Evolutionary conservation across 2,113 vertebrate genomes (phyloP).

Genomic region (Catharus minimus): DNA sequence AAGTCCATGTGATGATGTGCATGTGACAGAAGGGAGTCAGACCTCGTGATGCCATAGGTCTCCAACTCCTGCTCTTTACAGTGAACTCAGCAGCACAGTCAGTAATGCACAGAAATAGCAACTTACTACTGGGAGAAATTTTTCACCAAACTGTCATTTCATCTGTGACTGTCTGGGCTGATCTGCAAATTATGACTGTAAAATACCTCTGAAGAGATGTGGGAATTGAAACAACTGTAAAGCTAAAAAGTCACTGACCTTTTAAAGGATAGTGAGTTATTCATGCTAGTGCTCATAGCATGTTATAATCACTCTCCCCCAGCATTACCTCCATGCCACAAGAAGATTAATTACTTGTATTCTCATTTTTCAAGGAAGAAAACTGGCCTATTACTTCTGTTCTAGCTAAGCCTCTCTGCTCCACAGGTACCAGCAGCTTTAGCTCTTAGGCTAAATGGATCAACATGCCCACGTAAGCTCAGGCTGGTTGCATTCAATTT

Average conservation of each 20-base stretch:
- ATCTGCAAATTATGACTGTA: background rate
- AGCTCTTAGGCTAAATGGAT: background rate
- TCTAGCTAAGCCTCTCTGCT: background rate
- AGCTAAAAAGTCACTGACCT: background rate
- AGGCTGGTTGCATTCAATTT: background rate
- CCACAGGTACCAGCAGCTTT: background rate
- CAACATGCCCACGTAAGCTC: background rate
- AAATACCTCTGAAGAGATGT: background rate
- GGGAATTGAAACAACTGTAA: background rate
- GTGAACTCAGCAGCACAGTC: background rate
- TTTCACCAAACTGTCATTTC: conserved; percentile 30
- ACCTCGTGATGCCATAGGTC: background rate
- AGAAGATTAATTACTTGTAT: background rate
- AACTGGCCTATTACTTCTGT: background rate
- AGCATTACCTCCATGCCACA: background rate
- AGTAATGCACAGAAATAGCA: conserved; percentile 10
- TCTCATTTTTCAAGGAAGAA: background rate
- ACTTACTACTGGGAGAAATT: conserved; percentile 30
- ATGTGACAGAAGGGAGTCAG: background rate
- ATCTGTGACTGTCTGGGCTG: background rate
- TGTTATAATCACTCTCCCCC: background rate
- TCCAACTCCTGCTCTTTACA: background rate
- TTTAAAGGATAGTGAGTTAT: background rate
- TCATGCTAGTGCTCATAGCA: background rate
- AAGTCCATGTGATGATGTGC: background rate